Evolutionary conservation across 2,113 vertebrate genomes (phyloP).

Genomic region (Megatriorchis doriae): DNA sequence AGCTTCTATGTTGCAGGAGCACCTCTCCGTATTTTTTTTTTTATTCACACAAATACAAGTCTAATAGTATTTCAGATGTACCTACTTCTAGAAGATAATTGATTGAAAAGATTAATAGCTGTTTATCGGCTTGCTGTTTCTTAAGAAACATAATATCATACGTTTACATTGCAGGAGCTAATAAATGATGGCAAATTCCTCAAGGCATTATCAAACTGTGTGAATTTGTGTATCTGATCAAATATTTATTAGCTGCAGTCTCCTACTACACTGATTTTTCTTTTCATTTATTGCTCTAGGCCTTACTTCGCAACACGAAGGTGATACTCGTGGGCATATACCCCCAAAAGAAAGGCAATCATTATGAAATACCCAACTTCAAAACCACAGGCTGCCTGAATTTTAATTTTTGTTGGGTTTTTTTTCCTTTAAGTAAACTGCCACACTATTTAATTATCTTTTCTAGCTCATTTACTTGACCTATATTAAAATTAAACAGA

Average conservation of each 20-base stretch:
- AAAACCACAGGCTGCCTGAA: slow-evolving; percentile 28
- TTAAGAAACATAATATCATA: background rate
- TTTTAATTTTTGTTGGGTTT: background rate
- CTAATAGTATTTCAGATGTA: background rate
- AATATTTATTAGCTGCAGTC: slow-evolving; percentile 74
- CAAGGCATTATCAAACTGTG: slow-evolving; percentile 73
- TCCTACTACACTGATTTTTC: slow-evolving; percentile 54
- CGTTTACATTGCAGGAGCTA: background rate
- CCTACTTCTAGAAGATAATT: background rate
- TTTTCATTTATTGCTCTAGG: slow-evolving; percentile 57
- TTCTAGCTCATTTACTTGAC: slow-evolving; percentile 6
- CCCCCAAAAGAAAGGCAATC: slow-evolving; percentile 30
- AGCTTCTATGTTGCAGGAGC: background rate
- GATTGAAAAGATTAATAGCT: background rate
- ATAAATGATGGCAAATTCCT: slow-evolving; percentile 71
- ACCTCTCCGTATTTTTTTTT: background rate
- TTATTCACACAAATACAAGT: background rate
- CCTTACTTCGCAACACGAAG: background rate
- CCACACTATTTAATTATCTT: slow-evolving; percentile 11
- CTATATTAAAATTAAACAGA: slow-evolving; percentile 18
- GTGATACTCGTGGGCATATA: slow-evolving; percentile 49
- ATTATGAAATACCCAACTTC: slow-evolving; percentile 47
- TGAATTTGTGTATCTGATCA: slow-evolving; percentile 76
- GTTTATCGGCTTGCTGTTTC: background rate
- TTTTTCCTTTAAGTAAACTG: background rate